Percentiles rank a stretch among this genome's conserved stretches.
Evolutionary conservation across 2,113 vertebrate species (phyloP).

Genomic region (Rhadina sibilatrix): DNA sequence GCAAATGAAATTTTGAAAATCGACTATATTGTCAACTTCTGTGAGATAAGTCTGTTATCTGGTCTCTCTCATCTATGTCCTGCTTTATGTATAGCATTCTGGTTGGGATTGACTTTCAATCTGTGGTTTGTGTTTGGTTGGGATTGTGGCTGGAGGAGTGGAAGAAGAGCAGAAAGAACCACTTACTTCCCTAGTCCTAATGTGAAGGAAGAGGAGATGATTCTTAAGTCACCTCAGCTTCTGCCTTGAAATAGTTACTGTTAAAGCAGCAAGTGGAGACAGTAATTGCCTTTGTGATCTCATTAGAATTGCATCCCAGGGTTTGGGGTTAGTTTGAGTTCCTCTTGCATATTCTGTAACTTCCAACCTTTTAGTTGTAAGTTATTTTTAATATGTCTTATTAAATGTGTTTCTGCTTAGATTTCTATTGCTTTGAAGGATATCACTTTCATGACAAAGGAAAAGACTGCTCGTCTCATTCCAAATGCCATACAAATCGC

Average conservation of each 20-base stretch:
- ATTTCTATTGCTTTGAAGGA: constrained; percentile 85
- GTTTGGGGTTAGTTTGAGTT: background rate
- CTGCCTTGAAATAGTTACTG: background rate
- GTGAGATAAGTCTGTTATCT: background rate
- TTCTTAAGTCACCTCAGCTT: background rate
- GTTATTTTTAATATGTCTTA: background rate
- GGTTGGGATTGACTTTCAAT: background rate
- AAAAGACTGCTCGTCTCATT: constrained; percentile 90
- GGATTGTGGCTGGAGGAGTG: background rate
- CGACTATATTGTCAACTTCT: background rate
- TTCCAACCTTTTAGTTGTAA: background rate
- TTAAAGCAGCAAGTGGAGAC: background rate
- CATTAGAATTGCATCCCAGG: background rate
- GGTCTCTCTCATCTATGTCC: background rate
- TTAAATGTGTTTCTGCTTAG: constrained; percentile 67
- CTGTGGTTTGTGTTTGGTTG: background rate
- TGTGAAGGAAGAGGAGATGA: background rate
- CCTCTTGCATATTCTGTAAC: background rate
- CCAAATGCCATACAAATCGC: constrained; percentile 93
- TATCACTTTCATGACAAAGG: constrained; percentile 84
- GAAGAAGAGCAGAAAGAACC: background rate
- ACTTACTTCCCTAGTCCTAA: background rate
- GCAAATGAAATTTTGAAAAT: background rate
- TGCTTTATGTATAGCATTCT: background rate
- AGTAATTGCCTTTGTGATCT: background rate